phyloP scores from a whole-genome alignment of 2,888 invertebrate species.

The Eulithis prunata region DNA sequence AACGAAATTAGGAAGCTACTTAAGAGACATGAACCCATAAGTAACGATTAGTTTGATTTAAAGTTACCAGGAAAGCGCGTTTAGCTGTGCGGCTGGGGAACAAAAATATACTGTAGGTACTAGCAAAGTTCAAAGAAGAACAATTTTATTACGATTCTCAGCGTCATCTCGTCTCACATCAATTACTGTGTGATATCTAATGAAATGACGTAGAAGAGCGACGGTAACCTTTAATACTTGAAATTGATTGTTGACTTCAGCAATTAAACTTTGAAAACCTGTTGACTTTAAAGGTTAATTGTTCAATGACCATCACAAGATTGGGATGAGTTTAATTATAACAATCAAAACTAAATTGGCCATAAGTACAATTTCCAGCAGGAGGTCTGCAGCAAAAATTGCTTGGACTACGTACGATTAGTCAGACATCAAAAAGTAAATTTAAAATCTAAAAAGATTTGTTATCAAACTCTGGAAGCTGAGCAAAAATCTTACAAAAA shows the following conservation, averaged over 20 bases:
- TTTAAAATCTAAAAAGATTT: no score
- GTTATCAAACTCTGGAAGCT: no score
- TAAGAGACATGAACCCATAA: no score
- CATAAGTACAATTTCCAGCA: not conserved
- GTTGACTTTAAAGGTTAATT: constrained; percentile 26
- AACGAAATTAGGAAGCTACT: no score
- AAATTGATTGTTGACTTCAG: constrained; percentile 12
- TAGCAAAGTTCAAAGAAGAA: not conserved
- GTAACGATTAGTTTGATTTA: no score
- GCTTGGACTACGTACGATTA: no score
- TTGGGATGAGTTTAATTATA: not conserved
- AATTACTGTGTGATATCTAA: constrained; percentile 14
- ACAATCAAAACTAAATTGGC: not conserved
- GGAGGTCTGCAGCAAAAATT: no score
- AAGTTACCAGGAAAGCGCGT: no score
- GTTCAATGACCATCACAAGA: constrained; percentile 1
- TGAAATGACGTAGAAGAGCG: constrained; percentile 19
- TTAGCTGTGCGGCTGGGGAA: no score
- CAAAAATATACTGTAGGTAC: no score
- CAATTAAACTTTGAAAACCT: constrained; percentile 17
- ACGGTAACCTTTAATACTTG: constrained; percentile 1
- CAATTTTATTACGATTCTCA: not conserved
- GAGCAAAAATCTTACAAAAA: no score
- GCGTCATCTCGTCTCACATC: constrained; percentile 8
- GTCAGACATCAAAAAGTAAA: no score